phyloP scores from a whole-genome alignment of 2,797 vertebrate species.

The Melanotaenia boesemani region DNA sequence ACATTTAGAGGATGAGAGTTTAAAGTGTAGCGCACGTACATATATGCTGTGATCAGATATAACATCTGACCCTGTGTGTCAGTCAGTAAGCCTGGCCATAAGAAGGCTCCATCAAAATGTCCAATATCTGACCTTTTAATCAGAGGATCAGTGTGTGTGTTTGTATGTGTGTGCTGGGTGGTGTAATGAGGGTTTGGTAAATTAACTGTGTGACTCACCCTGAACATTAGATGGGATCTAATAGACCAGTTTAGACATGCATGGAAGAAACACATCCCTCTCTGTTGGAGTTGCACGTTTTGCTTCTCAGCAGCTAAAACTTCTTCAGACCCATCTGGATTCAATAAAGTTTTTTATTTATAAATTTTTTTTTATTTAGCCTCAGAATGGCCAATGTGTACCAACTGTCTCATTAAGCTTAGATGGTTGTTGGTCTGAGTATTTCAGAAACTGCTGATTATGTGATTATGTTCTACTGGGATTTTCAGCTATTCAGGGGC shows the following conservation, averaged over 20 bases:
- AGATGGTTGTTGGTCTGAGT: no score
- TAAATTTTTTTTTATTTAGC: no score
- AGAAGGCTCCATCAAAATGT: constrained; percentile 40
- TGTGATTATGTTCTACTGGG: no score
- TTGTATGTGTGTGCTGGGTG: constrained; percentile 16
- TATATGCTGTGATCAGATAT: constrained; percentile 4
- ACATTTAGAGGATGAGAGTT: constrained; percentile 14
- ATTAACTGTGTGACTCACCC: constrained; percentile 41
- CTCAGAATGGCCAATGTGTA: no score
- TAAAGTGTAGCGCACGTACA: neutral
- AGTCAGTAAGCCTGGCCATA: constrained; percentile 36
- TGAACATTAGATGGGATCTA: constrained; percentile 47
- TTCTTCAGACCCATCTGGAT: no score
- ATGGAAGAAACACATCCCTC: constrained; percentile 34
- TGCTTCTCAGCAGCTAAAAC: no score
- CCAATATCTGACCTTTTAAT: constrained; percentile 57
- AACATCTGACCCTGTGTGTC: neutral
- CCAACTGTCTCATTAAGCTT: no score
- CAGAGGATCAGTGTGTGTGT: constrained; percentile 17
- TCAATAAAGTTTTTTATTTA: no score
- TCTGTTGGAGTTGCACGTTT: no score
- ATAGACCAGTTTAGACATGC: constrained; percentile 59
- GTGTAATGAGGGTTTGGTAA: constrained; percentile 38
- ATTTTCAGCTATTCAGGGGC: no score
- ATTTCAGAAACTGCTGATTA: no score